Percentiles rank a stretch among this genome's conserved stretches.
Evolutionary conservation across 2,113 vertebrate species (phyloP).

Genomic region (Acrocephalus kingi): DNA sequence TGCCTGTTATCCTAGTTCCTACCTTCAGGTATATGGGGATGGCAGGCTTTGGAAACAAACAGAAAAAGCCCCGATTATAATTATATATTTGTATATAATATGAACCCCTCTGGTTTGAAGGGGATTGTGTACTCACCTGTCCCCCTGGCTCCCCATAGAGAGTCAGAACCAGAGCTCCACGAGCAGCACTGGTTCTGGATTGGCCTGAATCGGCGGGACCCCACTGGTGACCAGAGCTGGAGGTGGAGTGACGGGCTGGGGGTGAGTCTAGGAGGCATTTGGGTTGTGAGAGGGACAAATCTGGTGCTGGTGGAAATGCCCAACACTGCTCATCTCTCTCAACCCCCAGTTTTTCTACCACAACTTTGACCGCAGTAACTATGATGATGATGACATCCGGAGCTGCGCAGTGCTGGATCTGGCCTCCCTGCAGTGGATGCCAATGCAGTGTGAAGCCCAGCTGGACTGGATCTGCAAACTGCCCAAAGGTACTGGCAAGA

Average conservation of each 20-base stretch:
- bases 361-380: slow-evolving; percentile 89
- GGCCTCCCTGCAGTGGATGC: slow-evolving; percentile 91
- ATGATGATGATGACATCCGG: slow-evolving; percentile 78
- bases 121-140: background rate
- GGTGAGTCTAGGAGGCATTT: slow-evolving; percentile 73
- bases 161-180: slow-evolving; percentile 85
- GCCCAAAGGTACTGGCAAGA: slow-evolving; percentile 82
- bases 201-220: slow-evolving; percentile 90
- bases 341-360: slow-evolving; percentile 86
- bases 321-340: background rate
- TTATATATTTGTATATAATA: background rate
- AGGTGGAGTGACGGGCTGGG: slow-evolving; percentile 91
- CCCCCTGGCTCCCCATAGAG: slow-evolving; percentile 29
- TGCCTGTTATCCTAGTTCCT: background rate
- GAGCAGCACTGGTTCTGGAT: slow-evolving; percentile 99
- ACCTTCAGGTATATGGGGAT: background rate
- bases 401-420: slow-evolving; percentile 87
- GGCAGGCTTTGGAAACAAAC: background rate
- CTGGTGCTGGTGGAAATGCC: background rate
- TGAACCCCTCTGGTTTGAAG: background rate
- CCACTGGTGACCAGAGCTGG: slow-evolving; percentile 84
- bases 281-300: background rate
- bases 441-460: slow-evolving; percentile 89
- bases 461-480: slow-evolving; percentile 99
- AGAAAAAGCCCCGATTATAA: background rate